phyloP scores from a whole-genome alignment of 2,888 invertebrate species.

The Troides aeacus region DNA sequence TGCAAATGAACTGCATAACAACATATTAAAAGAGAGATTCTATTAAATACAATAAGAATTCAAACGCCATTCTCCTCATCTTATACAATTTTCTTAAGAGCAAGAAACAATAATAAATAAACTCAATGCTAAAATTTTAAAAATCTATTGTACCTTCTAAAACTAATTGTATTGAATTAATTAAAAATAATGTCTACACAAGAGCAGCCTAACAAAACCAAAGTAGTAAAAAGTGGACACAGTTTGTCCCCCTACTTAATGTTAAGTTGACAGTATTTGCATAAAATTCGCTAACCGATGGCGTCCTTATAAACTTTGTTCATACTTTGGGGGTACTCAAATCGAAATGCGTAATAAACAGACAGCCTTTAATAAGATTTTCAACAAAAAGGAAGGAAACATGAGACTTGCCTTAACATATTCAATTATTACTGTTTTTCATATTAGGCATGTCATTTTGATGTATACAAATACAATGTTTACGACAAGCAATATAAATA shows the following conservation, averaged over 20 bases:
- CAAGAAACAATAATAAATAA: neutral
- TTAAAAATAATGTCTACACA: slow-evolving; percentile 25
- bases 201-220: slow-evolving; percentile 37
- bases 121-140: neutral
- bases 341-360: slow-evolving; percentile 70
- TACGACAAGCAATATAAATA: neutral
- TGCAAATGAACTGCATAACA: neutral
- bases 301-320: slow-evolving; percentile 64
- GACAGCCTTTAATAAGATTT: slow-evolving; percentile 46
- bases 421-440: neutral
- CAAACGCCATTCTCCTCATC: neutral
- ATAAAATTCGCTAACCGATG: slow-evolving; percentile 64
- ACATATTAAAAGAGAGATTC: neutral
- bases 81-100: neutral
- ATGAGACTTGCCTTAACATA: neutral
- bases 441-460: neutral
- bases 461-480: neutral
- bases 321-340: slow-evolving; percentile 71
- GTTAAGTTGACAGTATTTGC: slow-evolving; percentile 66
- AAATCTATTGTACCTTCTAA: neutral
- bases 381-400: neutral
- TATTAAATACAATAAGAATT: neutral
- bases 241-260: slow-evolving; percentile 65
- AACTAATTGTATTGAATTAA: neutral
- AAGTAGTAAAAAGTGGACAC: slow-evolving; percentile 60